These are phyloP conservation scores for Conus betulinus DNA, from an alignment of 1,140 invertebrate genomes.

Conservation along the genomic window DNA sequence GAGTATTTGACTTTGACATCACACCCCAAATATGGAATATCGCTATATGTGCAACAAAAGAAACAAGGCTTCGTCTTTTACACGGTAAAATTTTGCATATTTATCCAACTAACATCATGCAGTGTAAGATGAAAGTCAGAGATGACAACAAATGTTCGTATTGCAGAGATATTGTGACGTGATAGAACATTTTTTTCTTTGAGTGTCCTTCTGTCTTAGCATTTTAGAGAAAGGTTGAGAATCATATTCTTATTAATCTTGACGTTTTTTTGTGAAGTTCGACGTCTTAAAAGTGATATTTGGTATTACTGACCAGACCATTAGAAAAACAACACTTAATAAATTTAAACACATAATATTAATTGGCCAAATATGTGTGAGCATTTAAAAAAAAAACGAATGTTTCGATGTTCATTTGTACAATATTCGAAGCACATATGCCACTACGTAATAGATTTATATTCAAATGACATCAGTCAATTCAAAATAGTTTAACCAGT, in stretches of 20 bases:
- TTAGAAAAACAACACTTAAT: not conserved
- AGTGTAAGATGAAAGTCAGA: not conserved
- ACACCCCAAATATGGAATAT: not conserved
- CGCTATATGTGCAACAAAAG: not conserved
- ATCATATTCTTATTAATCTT: not conserved
- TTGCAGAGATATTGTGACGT: not conserved
- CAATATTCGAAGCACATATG: too few species aligned
- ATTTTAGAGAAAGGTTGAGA: not conserved
- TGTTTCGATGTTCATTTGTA: too few species aligned
- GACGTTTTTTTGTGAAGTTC: not conserved
- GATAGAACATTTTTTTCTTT: not conserved
- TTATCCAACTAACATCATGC: not conserved
- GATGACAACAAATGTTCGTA: constrained; percentile 11
- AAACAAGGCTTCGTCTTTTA: not conserved
- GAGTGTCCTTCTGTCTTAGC: not conserved
- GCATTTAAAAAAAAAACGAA: not conserved
- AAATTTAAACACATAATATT: not conserved
- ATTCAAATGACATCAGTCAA: too few species aligned
- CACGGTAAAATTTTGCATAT: not conserved
- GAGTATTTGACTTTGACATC: not conserved
- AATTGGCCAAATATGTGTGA: not conserved
- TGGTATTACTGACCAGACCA: not conserved
- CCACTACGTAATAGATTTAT: too few species aligned
- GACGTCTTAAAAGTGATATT: not conserved
- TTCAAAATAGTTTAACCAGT: too few species aligned